Conservation (phyloP, 92 coral and sea anemone genomes). For the Nematostella vectensis region DNA sequence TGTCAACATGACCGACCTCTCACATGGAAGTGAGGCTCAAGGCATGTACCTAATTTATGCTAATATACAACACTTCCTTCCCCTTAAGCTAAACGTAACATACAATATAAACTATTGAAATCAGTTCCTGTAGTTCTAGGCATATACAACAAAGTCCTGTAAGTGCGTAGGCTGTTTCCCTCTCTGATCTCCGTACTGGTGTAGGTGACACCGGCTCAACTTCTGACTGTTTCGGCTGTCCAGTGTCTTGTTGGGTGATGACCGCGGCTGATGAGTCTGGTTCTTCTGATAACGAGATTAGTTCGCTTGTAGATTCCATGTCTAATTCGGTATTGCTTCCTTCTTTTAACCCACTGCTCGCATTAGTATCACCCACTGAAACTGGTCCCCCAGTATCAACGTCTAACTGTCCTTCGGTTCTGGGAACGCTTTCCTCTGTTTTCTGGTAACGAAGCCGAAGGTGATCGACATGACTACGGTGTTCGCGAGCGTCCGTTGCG, state of each 20-base stretch:
- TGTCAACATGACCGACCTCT: too few relatives aligned
- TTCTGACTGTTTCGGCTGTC: not conserved
- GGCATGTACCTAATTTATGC: too few relatives aligned
- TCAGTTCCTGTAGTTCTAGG: too few relatives aligned
- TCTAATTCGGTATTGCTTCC: not conserved
- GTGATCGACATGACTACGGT: slow-evolving; percentile 34
- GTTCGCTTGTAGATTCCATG: not conserved
- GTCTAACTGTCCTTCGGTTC: not conserved
- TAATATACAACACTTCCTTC: too few relatives aligned
- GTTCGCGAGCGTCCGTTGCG: slow-evolving; percentile 14
- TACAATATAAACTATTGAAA: too few relatives aligned
- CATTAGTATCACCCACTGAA: not conserved
- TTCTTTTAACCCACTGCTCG: not conserved
- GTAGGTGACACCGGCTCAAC: not conserved
- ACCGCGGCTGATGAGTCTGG: not conserved
- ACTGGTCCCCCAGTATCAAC: not conserved
- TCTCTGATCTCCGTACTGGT: too few relatives aligned
- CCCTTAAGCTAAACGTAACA: too few relatives aligned
- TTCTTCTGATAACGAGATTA: not conserved
- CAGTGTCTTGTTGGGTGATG: not conserved
- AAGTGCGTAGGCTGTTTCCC: slow-evolving; percentile 3
- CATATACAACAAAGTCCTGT: slow-evolving; percentile 3
- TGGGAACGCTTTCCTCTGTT: not conserved
- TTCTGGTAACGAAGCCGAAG: slow-evolving; percentile 11
- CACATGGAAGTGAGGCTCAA: too few relatives aligned